Percentiles rank a stretch among this genome's conserved stretches.
Conservation (phyloP, 2,113 vertebrate species). For the Pandion haliaetus region DNA sequence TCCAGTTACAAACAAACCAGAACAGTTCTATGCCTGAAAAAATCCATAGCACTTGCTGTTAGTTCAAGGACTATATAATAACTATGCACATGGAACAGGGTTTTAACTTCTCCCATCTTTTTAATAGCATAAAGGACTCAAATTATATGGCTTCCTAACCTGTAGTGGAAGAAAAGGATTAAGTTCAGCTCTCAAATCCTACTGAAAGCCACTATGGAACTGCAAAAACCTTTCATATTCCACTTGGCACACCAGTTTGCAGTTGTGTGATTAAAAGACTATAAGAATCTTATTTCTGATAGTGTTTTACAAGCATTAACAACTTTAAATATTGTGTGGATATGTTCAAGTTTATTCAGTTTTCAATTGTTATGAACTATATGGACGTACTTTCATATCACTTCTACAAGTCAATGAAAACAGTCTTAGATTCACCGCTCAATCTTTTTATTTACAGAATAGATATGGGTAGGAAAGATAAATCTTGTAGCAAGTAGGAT, state of each 20-base stretch:
- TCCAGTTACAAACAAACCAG: neutral
- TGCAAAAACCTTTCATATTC: neutral
- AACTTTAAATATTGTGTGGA: neutral
- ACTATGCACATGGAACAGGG: neutral
- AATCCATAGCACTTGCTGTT: neutral
- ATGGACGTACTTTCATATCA: neutral
- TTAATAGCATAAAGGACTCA: neutral
- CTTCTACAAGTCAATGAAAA: neutral
- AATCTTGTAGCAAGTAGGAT: neutral
- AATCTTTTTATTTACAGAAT: neutral
- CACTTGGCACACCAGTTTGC: neutral
- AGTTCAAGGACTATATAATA: neutral
- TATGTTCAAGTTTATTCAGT: neutral
- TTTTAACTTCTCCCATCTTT: neutral
- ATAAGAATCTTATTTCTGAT: neutral
- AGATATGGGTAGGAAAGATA: neutral
- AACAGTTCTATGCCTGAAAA: neutral
- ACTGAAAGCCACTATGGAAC: neutral
- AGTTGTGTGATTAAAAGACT: neutral
- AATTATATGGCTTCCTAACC: neutral
- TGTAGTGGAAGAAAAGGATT: neutral
- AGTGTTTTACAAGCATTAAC: neutral
- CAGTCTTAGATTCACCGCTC: neutral
- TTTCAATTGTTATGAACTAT: neutral
- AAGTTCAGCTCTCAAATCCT: neutral